Base-by-base conservation (phyloP, 2,797 vertebrate species). In the Rostrhamus sociabilis region DNA sequence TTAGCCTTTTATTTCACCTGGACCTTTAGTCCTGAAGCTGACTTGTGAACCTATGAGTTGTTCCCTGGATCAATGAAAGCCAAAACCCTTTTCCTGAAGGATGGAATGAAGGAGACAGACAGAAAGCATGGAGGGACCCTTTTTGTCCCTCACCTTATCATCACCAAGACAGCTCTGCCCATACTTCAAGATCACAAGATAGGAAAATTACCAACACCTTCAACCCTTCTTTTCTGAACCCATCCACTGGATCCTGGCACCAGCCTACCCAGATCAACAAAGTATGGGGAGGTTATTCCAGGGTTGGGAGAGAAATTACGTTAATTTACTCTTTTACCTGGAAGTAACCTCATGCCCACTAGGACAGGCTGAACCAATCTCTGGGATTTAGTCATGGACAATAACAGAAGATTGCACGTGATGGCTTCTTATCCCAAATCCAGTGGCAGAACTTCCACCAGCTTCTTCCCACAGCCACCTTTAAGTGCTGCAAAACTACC, bases 381-480 rank as follows among this genome's bases (percentile, higher is more conserved):
- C 50, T 47, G 12, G 6, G 8, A 48, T 86, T 88, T 31, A 87
- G 43, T 67, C 18, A 38, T 1, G 0, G 43, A 22, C 12, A 55
- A 3, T 22, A 75, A 76, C 1, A 1, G 38, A 12, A 78, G 23
- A n/a, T 21, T 38, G 31, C 8, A 26, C 0, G 0, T 21, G 12
- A 26, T 63, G 23, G 25, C 20, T 83, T 9, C 45, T 74, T 47
- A 40, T 47, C 34, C 32, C 36, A 82, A 85, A 85, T 82, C 47
- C 72, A 92, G 40, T 12, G 40, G 15, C 20, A 86, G 50, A 86
- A 29, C 27, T 92, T 72, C 34, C 18, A 29, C 42, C 31, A 14
- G 4, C 25, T 60, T 63, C 82, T 95, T 60, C 42, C 64, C 27
- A 75, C 5, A 47, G 12, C 13, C 52, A 63, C 22, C 31, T 56